Percentiles rank a stretch among this genome's conserved stretches.
phyloP scores from a whole-genome alignment of 1,140 invertebrate species.

The Drosophila funebris region DNA sequence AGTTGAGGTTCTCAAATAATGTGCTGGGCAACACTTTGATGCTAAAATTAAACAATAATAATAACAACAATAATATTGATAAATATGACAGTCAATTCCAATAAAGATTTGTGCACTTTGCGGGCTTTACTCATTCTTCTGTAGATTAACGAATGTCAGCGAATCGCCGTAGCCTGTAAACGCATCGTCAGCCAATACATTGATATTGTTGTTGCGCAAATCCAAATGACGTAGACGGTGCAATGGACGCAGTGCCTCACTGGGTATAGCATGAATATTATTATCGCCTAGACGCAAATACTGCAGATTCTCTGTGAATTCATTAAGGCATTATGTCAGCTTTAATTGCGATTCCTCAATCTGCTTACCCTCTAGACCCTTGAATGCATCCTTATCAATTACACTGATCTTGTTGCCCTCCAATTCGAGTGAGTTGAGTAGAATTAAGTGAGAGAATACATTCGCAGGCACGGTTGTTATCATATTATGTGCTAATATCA shows the following conservation, averaged over 20 bases:
- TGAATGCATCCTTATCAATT: constrained; percentile 92
- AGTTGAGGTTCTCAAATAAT: constrained; percentile 94
- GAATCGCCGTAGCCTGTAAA: constrained; percentile 96
- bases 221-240: constrained; percentile 94
- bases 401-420: constrained; percentile 92
- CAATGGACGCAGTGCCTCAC: constrained; percentile 90
- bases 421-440: constrained; percentile 93
- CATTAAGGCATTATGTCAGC: neutral
- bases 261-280: constrained; percentile 92
- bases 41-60: constrained; percentile 84
- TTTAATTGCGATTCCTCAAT: neutral
- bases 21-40: constrained; percentile 90
- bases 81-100: neutral
- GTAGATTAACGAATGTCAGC: constrained; percentile 94
- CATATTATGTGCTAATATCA: constrained; percentile 93
- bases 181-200: constrained; percentile 91
- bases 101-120: neutral
- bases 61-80: neutral
- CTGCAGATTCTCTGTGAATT: constrained; percentile 90
- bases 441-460: constrained; percentile 91
- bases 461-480: constrained; percentile 90
- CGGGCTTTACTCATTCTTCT: constrained; percentile 92
- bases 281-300: constrained; percentile 94
- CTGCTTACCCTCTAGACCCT: constrained; percentile 90
- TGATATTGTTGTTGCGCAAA: constrained; percentile 94